Base-by-base conservation (phyloP, 2,888 invertebrate genomes). In the Drosophila flavopinicola region DNA sequence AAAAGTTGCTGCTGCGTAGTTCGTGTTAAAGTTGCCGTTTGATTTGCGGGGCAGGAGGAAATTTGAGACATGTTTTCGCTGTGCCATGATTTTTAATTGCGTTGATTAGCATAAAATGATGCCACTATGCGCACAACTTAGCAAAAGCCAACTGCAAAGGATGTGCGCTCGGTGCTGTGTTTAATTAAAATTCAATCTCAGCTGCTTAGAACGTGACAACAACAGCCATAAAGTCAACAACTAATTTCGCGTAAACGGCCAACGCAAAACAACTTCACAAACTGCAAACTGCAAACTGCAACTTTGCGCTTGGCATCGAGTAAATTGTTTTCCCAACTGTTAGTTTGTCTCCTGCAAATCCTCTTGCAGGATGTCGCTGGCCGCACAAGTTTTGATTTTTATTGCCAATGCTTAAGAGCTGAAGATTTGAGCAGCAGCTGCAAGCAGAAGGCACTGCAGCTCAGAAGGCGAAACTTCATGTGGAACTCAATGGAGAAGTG, bases 371-470 rank as follows among this genome's bases (percentile, higher is more conserved):
- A 49, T 39, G 39, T 54, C 27, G 38, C 38, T 44, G 51, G 39
- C 35, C 54, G 39, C 47, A 68, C 68, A 83, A 78, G 60, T 78
- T 82, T 42, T 48, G 60, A 68, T 60, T 78, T 78, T 83, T 83
- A 78, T 78, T 68, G 63, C 65, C 47, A 48, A 37, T 59, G 60
- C 68, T 66, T 75, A 64, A 68, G 27, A 63, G 29, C 64, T 56
- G 38, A 33, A 49, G 57, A 68, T 66, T 58, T 59, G 42, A 51
- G 38, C 38, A 60, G 30, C 39, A 53, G 33, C 35, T 32, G n/a
- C 9, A 38, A 30, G 37, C 39, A 41, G 10, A 24, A 15, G 13
- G 17, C 47, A 56, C 39, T 52, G 39, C 6, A 37, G 3, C n/a
- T 11, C 37, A 37, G 33, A 11, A n/a, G n/a, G n/a, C n/a, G n/a